These are phyloP conservation scores for Euglossa dilemma DNA, from an alignment of 1,140 invertebrate species.

Conservation along the genomic window DNA sequence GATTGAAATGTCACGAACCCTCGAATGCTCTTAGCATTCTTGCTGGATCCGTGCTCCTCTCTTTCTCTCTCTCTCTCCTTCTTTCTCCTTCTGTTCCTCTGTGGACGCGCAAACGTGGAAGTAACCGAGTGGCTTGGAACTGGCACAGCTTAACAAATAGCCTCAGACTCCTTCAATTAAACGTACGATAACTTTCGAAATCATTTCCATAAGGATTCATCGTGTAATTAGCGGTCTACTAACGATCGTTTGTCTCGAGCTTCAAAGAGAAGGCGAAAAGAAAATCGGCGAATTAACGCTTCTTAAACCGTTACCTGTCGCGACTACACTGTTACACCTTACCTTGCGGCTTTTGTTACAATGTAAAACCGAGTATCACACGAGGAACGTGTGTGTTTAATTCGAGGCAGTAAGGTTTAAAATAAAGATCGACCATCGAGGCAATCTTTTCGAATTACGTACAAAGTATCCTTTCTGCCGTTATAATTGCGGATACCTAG, in stretches of 20 bases:
- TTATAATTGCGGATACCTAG: too few species aligned
- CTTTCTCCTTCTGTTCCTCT: not conserved
- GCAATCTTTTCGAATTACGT: not conserved
- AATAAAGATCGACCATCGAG: not conserved
- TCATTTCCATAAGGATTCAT: not conserved
- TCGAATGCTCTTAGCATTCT: constrained; percentile 33
- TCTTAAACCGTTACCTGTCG: not conserved
- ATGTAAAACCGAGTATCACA: not conserved
- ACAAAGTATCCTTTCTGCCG: too few species aligned
- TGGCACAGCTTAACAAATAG: constrained; percentile 31
- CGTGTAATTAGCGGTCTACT: not conserved
- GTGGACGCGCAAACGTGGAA: constrained; percentile 7
- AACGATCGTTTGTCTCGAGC: not conserved
- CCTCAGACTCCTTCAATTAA: constrained; percentile 5
- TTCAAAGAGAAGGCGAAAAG: not conserved
- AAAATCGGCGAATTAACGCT: not conserved
- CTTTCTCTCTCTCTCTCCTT: not conserved
- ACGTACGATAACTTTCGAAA: not conserved
- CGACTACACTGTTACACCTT: not conserved
- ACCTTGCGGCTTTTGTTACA: not conserved
- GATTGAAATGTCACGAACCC: constrained; percentile 40
- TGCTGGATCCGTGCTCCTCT: constrained; percentile 7
- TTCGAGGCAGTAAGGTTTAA: not conserved
- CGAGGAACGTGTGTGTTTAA: not conserved
- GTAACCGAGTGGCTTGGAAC: constrained; percentile 9